Conservation (phyloP, 2,113 vertebrate species). For the Mus pahari region DNA sequence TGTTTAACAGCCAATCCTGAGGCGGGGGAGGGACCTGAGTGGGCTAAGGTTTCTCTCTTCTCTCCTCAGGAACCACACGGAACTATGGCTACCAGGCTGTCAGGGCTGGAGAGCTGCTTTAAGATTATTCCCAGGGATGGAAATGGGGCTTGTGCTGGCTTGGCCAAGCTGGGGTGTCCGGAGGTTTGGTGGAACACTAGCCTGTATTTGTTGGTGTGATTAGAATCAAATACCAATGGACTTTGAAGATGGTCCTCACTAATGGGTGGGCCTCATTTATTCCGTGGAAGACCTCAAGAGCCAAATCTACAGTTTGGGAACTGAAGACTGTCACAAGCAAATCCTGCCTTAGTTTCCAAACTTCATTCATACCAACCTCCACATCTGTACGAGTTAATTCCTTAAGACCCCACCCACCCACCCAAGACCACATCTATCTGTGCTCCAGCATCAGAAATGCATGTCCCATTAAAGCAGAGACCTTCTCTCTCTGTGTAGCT, state of each 20-base stretch:
- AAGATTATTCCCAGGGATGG: neutral
- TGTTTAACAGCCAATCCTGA: neutral
- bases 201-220: neutral
- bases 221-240: neutral
- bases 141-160: neutral
- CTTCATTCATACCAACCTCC: neutral
- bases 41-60: neutral
- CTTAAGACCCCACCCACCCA: neutral
- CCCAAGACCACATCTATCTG: too few relatives aligned
- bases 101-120: neutral
- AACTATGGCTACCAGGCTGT: neutral
- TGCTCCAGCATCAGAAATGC: neutral
- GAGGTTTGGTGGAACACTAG: neutral
- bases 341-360: neutral
- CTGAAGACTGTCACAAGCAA: neutral
- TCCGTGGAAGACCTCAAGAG: neutral
- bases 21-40: neutral
- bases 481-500: neutral
- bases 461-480: neutral
- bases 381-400: neutral
- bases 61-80: neutral
- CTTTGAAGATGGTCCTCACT: neutral
- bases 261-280: neutral
- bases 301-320: neutral
- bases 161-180: neutral